Conservation (phyloP, 2,888 invertebrate genomes). For the Fissipunctia ypsillon region DNA sequence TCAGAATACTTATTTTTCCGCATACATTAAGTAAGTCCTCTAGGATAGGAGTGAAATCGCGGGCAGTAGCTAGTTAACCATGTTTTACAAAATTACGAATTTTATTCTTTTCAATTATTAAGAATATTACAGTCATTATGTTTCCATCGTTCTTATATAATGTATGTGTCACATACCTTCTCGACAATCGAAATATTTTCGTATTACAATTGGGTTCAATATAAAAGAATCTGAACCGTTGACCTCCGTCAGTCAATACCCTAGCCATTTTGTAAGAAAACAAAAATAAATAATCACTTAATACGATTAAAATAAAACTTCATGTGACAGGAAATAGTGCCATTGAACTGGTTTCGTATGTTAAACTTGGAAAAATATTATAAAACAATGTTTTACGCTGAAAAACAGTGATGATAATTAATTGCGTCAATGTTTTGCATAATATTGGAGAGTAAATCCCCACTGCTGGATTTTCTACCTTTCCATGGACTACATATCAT, state of each 20-base stretch:
- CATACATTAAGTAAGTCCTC: too few relatives aligned
- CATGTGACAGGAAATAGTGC: conserved; percentile 29
- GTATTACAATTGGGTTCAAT: conserved; percentile 26
- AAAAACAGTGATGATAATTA: background rate
- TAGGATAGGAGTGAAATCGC: background rate
- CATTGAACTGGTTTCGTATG: conserved; percentile 27
- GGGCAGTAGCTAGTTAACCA: background rate
- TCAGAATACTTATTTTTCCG: background rate
- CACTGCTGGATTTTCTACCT: background rate
- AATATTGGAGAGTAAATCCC: background rate
- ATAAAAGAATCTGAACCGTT: conserved; percentile 38
- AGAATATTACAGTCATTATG: background rate
- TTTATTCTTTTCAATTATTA: too few relatives aligned
- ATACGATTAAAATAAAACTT: conserved; percentile 23
- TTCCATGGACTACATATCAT: background rate
- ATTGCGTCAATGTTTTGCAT: conserved; percentile 7
- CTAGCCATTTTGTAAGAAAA: conserved; percentile 17
- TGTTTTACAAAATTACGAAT: background rate
- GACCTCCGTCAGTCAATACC: conserved; percentile 50
- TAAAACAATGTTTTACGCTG: background rate
- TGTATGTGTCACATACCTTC: conserved; percentile 15
- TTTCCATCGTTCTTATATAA: conserved; percentile 19
- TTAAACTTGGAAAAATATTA: conserved; percentile 12
- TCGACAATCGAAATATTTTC: conserved; percentile 30
- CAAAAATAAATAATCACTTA: conserved; percentile 17